Evolutionary conservation across 2,888 invertebrate genomes (phyloP).

Genomic region (Chrysolina oricalcia): DNA sequence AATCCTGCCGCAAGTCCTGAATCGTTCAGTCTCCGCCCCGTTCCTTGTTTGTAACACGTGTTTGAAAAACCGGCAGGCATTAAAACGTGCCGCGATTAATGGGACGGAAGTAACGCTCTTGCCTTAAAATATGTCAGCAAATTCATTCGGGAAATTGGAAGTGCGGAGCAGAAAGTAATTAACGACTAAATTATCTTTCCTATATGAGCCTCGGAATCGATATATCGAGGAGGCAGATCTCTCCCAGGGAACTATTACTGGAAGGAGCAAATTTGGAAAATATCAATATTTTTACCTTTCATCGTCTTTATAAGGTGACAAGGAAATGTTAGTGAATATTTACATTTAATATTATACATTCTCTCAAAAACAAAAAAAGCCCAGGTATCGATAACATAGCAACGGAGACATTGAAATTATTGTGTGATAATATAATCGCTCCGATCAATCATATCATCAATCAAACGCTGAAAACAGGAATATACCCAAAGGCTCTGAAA

Average conservation of each 20-base stretch:
- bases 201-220: slow-evolving; percentile 43
- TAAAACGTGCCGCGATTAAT: slow-evolving; percentile 11
- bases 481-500: too few species aligned
- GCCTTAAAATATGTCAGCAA: slow-evolving; percentile 59
- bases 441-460: too few species aligned
- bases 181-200: slow-evolving; percentile 57
- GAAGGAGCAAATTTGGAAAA: not conserved
- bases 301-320: too few species aligned
- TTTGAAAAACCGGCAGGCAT: not conserved
- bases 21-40: not conserved
- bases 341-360: too few species aligned
- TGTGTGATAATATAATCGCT: too few species aligned
- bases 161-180: slow-evolving; percentile 58
- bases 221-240: slow-evolving; percentile 22
- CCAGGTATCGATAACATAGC: too few species aligned
- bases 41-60: slow-evolving; percentile 6
- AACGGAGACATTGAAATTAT: too few species aligned
- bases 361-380: too few species aligned
- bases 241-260: not conserved
- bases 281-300: not conserved
- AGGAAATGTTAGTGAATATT: too few species aligned
- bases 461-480: too few species aligned
- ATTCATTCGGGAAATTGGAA: slow-evolving; percentile 62
- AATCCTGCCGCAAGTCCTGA: not conserved
- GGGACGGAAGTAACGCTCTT: slow-evolving; percentile 19